phyloP scores from a whole-genome alignment of 2,888 invertebrate genomes.

The Meandrusa payeni region DNA sequence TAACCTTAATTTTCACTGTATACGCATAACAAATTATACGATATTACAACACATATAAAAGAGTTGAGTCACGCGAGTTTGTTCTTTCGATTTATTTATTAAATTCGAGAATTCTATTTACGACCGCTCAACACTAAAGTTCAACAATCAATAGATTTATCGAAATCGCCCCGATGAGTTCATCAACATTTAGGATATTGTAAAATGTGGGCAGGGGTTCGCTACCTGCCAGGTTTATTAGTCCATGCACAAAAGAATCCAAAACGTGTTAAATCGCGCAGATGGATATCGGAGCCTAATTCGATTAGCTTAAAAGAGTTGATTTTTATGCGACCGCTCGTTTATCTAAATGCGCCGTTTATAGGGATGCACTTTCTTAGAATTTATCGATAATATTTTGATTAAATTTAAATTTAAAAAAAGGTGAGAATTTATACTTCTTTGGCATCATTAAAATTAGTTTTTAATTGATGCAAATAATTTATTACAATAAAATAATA shows the following conservation, averaged over 20 bases:
- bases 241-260: slow-evolving; percentile 69
- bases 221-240: slow-evolving; percentile 77
- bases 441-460: too few relatives aligned
- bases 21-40: slow-evolving; percentile 32
- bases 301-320: slow-evolving; percentile 76
- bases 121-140: slow-evolving; percentile 47
- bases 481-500: too few relatives aligned
- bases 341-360: slow-evolving; percentile 64
- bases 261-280: slow-evolving; percentile 76
- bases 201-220: slow-evolving; percentile 52
- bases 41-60: slow-evolving; percentile 38
- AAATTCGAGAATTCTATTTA: slow-evolving; percentile 48
- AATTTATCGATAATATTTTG: slow-evolving; percentile 30
- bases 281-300: slow-evolving; percentile 74
- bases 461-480: too few relatives aligned
- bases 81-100: slow-evolving; percentile 42
- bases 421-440: too few relatives aligned
- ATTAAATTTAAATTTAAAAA: too few relatives aligned
- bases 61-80: slow-evolving; percentile 37
- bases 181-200: slow-evolving; percentile 70
- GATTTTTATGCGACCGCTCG: slow-evolving; percentile 73
- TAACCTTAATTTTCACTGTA: slow-evolving; percentile 26
- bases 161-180: slow-evolving; percentile 63
- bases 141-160: slow-evolving; percentile 59
- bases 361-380: slow-evolving; percentile 42